These are phyloP conservation scores for Dinothrombium tinctorium DNA, from an alignment of 1,140 invertebrate genomes.

Conservation along the genomic window DNA sequence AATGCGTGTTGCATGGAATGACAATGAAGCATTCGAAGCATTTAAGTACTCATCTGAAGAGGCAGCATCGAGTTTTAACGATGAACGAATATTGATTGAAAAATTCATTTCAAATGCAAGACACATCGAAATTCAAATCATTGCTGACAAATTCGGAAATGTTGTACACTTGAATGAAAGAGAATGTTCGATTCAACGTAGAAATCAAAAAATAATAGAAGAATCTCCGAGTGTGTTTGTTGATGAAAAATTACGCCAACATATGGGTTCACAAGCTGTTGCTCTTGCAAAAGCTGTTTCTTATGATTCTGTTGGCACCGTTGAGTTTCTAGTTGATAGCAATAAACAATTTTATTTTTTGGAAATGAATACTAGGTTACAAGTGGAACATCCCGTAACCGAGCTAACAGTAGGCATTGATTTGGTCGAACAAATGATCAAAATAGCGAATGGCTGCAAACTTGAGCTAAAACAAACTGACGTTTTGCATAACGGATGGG, in stretches of 20 bases:
- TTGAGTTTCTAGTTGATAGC: slow-evolving; percentile 76
- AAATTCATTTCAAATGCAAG: slow-evolving; percentile 32
- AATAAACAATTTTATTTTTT: slow-evolving; percentile 83
- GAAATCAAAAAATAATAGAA: slow-evolving; percentile 96
- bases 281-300: slow-evolving; percentile 63
- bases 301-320: slow-evolving; percentile 83
- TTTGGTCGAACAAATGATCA: slow-evolving; percentile 88
- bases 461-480: slow-evolving; percentile 54
- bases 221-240: slow-evolving; percentile 86
- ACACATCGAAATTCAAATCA: slow-evolving; percentile 24
- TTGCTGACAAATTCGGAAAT: slow-evolving; percentile 37
- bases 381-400: slow-evolving; percentile 91
- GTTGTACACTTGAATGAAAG: slow-evolving; percentile 52
- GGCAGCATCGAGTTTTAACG: slow-evolving; percentile 78
- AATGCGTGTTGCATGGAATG: slow-evolving; percentile 68
- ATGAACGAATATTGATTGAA: slow-evolving; percentile 67
- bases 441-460: slow-evolving; percentile 52
- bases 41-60: slow-evolving; percentile 78
- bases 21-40: slow-evolving; percentile 55
- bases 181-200: slow-evolving; percentile 83
- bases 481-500: slow-evolving; percentile 35
- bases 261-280: slow-evolving; percentile 71
- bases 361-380: slow-evolving; percentile 90
- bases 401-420: slow-evolving; percentile 83
- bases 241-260: slow-evolving; percentile 39